phyloP scores from a whole-genome alignment of 2,888 invertebrate genomes.

The Thymelicus sylvestris region DNA sequence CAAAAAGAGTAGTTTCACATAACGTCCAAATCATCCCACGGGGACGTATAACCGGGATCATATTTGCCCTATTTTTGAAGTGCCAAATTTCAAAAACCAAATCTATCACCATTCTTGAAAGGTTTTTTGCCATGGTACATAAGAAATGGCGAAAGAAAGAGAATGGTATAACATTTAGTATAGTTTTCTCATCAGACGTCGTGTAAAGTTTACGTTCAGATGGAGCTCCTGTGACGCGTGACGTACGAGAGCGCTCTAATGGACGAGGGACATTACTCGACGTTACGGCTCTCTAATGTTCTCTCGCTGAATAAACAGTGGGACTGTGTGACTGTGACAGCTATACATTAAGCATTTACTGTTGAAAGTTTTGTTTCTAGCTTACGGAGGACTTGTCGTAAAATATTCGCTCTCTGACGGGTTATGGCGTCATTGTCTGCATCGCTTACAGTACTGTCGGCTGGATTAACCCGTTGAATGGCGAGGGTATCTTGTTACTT shows the following conservation, averaged over 20 bases:
- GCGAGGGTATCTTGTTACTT: no score
- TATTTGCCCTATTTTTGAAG: no score
- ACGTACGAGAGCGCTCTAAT: conserved; percentile 10
- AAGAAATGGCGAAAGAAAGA: no score
- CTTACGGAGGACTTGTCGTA: neutral
- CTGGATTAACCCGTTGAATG: no score
- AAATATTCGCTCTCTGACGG: neutral
- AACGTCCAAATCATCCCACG: no score
- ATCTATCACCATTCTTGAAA: no score
- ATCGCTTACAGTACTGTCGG: no score
- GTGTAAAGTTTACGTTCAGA: conserved; percentile 10
- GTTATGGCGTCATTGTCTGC: neutral
- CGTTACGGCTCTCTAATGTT: conserved; percentile 6
- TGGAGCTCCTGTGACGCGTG: conserved; percentile 2
- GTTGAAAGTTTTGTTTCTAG: neutral
- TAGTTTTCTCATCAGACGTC: neutral
- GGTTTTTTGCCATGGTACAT: no score
- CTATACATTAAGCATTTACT: conserved; percentile 5
- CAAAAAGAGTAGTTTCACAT: no score
- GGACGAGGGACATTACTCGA: neutral
- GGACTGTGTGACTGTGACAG: neutral
- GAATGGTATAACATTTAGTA: neutral
- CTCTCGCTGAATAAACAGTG: conserved; percentile 5
- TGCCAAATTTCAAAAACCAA: no score
- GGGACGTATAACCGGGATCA: no score